phyloP scores from a whole-genome alignment of 2,797 vertebrate species.

The Sebastes hopkinsi region DNA sequence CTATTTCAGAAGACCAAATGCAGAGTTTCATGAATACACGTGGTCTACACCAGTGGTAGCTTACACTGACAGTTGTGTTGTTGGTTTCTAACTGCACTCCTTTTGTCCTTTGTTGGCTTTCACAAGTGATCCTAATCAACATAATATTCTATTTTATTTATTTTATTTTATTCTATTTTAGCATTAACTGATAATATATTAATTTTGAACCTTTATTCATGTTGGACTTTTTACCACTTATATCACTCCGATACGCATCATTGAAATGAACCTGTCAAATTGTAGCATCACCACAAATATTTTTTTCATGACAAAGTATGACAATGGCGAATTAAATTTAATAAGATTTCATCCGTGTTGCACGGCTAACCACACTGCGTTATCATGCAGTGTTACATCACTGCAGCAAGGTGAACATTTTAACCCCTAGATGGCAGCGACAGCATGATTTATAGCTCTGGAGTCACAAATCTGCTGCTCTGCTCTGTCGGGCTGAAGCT shows the following conservation, averaged over 20 bases:
- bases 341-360: neutral
- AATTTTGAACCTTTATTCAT: neutral
- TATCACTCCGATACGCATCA: neutral
- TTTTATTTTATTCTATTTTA: too few species aligned
- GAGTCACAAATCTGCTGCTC: neutral
- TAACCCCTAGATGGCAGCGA: conserved; percentile 48
- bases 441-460: neutral
- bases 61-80: too few species aligned
- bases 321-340: fast-evolving
- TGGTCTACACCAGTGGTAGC: neutral
- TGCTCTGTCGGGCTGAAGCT: neutral
- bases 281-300: neutral
- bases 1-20: neutral
- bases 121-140: neutral
- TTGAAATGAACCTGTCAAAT: neutral
- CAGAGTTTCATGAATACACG: neutral
- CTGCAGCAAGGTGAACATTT: neutral
- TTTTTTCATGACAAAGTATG: neutral
- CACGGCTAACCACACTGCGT: neutral
- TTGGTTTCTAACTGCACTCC: neutral
- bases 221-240: too few species aligned
- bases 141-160: too few species aligned
- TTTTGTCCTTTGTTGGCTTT: neutral
- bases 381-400: neutral
- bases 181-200: neutral